Evolutionary conservation across 2,113 vertebrate genomes (phyloP).

Genomic region (Parus major): DNA sequence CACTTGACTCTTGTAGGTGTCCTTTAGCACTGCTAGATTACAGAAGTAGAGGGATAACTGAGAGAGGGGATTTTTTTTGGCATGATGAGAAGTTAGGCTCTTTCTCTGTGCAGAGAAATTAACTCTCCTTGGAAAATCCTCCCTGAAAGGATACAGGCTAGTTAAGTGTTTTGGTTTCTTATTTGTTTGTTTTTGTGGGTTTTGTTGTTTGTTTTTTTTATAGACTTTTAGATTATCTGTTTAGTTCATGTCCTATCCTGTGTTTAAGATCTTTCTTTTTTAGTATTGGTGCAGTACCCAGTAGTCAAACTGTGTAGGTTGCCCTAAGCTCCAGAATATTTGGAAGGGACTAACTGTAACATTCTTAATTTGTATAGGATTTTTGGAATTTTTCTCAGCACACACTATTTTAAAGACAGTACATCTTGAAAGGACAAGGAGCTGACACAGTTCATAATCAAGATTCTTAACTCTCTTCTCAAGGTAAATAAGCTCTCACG

Average conservation of each 20-base stretch:
- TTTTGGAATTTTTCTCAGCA: background rate
- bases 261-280: background rate
- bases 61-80: background rate
- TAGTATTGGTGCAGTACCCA: background rate
- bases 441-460: background rate
- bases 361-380: background rate
- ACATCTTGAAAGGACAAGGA: background rate
- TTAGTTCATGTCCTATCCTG: background rate
- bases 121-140: background rate
- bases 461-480: background rate
- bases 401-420: background rate
- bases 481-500: background rate
- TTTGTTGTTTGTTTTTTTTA: background rate
- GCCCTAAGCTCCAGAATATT: background rate
- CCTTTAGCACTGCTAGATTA: background rate
- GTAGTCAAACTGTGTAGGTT: background rate
- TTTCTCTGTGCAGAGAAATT: background rate
- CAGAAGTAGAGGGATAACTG: background rate
- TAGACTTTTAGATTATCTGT: background rate
- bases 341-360: background rate
- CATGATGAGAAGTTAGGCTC: background rate
- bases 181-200: background rate
- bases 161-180: background rate
- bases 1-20: conserved; percentile 31
- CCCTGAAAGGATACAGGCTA: background rate